Base-by-base conservation (phyloP, 2,888 invertebrate genomes). In the Campoplex nolae region DNA sequence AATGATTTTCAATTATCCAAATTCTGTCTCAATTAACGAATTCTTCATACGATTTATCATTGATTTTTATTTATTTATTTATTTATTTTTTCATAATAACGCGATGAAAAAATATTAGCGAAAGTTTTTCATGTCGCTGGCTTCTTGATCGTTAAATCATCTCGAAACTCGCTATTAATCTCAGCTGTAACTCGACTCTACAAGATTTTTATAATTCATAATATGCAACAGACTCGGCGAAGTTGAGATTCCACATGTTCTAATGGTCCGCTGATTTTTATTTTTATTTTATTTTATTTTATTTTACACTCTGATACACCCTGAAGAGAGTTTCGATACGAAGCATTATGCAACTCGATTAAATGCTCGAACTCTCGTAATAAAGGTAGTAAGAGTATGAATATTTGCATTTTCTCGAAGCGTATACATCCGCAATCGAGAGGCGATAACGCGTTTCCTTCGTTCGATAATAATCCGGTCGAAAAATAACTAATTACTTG, bases 301-400 rank as follows among this genome's bases (percentile, higher is more conserved):
- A 23, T 73, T 77, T 84, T 81, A 77, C 73, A 73, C 83, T 84
- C 65, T 65, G 77, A 86, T 84, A 83, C 76, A 58, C 62, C 45
- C 62, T 18, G 74, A 38, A 54, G 56, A 68, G 80, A 73, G 58
- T 71, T 77, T 76, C 84, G 83, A 85, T 76, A 62, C 28, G 35
- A 62, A 42, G 51, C 32, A 51, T 86, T 86, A 70, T 67, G 84
- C 86, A 86, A 86, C 84, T 56, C 65, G 79, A 83, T 82, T 76
- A 51, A 23, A 71, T 71, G n/a, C 54, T 65, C 73, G 67, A 23
- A 18, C 54, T 58, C 76, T 83, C 76, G 80, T 80, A 83, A 86
- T 84, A 48, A 71, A 77, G 58, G 35, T 71, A 83, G 76, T 68
- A 62, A 74, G 68, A 54, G 32, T 32, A 16, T 32, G 42, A n/a